A percentile compares a stretch with the other conserved stretches of the same genome.
phyloP scores from a whole-genome alignment of 2,888 invertebrate genomes.

The Scelioninae gen. 2 region DNA sequence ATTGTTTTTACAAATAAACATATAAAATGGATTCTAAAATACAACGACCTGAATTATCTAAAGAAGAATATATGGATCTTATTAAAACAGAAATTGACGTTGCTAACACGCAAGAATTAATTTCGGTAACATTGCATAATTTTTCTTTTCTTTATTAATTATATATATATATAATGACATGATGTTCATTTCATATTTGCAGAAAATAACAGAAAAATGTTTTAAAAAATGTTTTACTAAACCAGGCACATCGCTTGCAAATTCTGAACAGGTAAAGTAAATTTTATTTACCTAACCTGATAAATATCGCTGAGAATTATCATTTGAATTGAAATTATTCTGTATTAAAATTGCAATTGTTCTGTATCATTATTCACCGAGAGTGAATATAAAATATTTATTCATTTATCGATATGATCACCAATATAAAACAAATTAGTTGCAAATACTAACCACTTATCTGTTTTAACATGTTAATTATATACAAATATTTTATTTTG shows the following conservation, averaged over 20 bases:
- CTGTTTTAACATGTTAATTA: too few species aligned
- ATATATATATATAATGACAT: slow-evolving; percentile 34
- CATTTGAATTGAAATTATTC: too few species aligned
- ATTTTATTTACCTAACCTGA: slow-evolving; percentile 28
- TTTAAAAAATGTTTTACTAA: slow-evolving; percentile 95
- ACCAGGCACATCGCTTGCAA: slow-evolving; percentile 92
- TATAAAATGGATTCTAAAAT: slow-evolving; percentile 5
- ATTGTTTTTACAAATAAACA: not conserved
- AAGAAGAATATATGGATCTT: slow-evolving; percentile 93
- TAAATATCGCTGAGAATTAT: too few species aligned
- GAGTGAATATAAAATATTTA: too few species aligned
- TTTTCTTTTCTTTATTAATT: slow-evolving; percentile 3
- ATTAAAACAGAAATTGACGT: slow-evolving; percentile 96
- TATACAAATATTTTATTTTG: too few species aligned
- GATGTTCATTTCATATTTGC: slow-evolving; percentile 67
- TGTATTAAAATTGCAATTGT: too few species aligned
- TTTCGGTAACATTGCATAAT: slow-evolving; percentile 80
- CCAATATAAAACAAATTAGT: too few species aligned
- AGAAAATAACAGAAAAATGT: slow-evolving; percentile 98
- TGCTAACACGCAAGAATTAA: slow-evolving; percentile 93
- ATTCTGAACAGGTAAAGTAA: slow-evolving; percentile 86
- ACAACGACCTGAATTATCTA: slow-evolving; percentile 78
- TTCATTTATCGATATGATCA: too few species aligned
- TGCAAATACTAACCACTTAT: too few species aligned
- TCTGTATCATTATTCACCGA: too few species aligned